These are phyloP conservation scores for Paratilapia polleni DNA, from an alignment of 2,113 vertebrate genomes.

Conservation along the genomic window DNA sequence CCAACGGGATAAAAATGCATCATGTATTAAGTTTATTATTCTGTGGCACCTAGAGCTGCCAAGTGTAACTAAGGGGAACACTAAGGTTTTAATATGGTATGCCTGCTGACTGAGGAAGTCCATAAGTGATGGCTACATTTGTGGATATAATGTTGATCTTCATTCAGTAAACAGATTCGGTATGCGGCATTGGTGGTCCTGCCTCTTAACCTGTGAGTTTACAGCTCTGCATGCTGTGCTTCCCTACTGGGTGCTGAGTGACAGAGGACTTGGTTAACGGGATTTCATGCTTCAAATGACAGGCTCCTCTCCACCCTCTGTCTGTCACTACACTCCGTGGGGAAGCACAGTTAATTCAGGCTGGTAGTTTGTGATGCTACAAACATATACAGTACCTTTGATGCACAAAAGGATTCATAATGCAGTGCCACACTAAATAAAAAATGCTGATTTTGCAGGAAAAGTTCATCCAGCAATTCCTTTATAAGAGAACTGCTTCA, in stretches of 20 bases:
- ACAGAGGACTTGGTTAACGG: conserved; percentile 67
- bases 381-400: conserved; percentile 32
- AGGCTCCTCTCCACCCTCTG: conserved; percentile 49
- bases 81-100: conserved; percentile 26
- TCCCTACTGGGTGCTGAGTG: conserved; percentile 54
- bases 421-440: neutral
- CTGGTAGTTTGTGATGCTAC: conserved; percentile 37
- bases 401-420: conserved; percentile 18
- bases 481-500: neutral
- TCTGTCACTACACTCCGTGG: conserved; percentile 42
- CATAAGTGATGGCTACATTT: conserved; percentile 8
- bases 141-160: conserved; percentile 33
- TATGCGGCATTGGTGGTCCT: conserved; percentile 33
- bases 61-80: conserved; percentile 1
- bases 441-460: conserved; percentile 27
- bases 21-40: conserved; percentile 44
- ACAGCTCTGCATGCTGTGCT: conserved; percentile 39
- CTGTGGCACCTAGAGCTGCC: conserved; percentile 38
- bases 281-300: conserved; percentile 73
- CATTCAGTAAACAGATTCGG: conserved; percentile 32
- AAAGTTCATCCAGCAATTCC: neutral
- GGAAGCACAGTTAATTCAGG: conserved; percentile 40
- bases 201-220: conserved; percentile 65
- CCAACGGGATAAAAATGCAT: conserved; percentile 29
- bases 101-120: conserved; percentile 31